Percentiles rank a stretch among this genome's conserved stretches.
These are phyloP conservation scores for Paraplagusia blochii DNA, from an alignment of 2,113 vertebrate species.

Conservation along the genomic window DNA sequence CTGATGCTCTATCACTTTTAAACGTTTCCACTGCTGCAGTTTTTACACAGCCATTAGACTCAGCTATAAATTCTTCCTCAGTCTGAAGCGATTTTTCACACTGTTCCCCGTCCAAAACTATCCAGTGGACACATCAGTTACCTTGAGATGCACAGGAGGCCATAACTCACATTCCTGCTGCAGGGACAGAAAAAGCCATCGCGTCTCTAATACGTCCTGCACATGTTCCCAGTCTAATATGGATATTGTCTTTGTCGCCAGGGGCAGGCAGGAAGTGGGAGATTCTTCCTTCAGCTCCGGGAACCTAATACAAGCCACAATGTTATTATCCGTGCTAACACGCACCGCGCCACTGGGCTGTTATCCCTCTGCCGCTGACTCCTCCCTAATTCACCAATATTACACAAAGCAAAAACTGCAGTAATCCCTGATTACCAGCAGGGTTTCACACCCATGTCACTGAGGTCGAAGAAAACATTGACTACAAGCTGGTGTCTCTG, in stretches of 20 bases:
- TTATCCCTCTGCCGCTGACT: conserved; percentile 17
- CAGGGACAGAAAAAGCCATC: conserved; percentile 31
- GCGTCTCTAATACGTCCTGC: conserved; percentile 34
- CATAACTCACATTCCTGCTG: conserved; percentile 28
- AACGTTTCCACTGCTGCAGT: conserved; percentile 23
- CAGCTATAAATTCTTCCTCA: conserved; percentile 2
- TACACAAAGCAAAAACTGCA: conserved; percentile 25
- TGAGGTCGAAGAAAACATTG: not conserved
- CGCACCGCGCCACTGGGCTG: conserved; percentile 45
- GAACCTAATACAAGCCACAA: conserved; percentile 55
- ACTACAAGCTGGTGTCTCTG: not conserved
- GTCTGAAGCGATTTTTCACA: not conserved
- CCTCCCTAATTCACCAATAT: conserved; percentile 29
- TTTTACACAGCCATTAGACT: conserved; percentile 3
- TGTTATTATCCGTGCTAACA: conserved; percentile 53
- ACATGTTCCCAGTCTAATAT: conserved; percentile 32
- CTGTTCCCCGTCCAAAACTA: conserved; percentile 16
- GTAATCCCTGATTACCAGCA: conserved; percentile 33
- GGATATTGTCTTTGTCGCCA: conserved; percentile 34
- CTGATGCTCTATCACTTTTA: conserved; percentile 8
- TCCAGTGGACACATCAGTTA: not conserved
- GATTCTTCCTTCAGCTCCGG: conserved; percentile 50
- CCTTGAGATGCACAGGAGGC: conserved; percentile 21
- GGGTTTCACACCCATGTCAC: not conserved
- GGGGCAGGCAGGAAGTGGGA: conserved; percentile 45